Evolutionary conservation across 2,888 invertebrate species (phyloP).

Genomic region (Crematogaster levior): DNA sequence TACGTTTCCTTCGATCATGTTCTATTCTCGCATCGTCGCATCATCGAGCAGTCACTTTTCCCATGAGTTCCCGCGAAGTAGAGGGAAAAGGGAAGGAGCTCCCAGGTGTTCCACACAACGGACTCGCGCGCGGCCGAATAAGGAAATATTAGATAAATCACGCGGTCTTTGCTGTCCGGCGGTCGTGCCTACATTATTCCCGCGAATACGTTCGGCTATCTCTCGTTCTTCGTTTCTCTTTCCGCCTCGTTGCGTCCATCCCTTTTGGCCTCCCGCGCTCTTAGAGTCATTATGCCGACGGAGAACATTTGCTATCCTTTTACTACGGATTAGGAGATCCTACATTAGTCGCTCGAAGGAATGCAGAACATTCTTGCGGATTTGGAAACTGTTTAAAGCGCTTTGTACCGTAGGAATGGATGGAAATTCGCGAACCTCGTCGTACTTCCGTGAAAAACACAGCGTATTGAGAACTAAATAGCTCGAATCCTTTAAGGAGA

Average conservation of each 20-base stretch:
- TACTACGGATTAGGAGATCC: slow-evolving; percentile 56
- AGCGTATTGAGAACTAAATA: neutral
- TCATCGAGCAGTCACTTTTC: slow-evolving; percentile 76
- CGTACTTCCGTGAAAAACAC: neutral
- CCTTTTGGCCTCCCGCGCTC: slow-evolving; percentile 47
- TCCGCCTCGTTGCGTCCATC: slow-evolving; percentile 61
- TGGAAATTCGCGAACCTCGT: neutral
- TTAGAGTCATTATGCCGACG: slow-evolving; percentile 43
- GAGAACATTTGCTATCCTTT: slow-evolving; percentile 59
- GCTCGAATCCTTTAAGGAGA: neutral
- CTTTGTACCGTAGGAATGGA: slow-evolving; percentile 45
- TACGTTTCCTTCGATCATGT: slow-evolving; percentile 49
- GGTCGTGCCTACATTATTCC: slow-evolving; percentile 75
- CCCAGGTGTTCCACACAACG: slow-evolving; percentile 77
- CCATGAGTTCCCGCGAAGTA: slow-evolving; percentile 62
- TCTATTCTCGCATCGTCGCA: slow-evolving; percentile 74
- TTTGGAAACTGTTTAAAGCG: slow-evolving; percentile 54
- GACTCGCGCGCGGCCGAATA: slow-evolving; percentile 76
- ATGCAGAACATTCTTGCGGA: slow-evolving; percentile 56
- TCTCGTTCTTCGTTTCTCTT: slow-evolving; percentile 41
- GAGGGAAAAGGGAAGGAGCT: slow-evolving; percentile 61
- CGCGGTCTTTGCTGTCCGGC: slow-evolving; percentile 66
- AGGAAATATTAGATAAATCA: slow-evolving; percentile 83
- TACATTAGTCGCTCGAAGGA: slow-evolving; percentile 46
- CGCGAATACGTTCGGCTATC: slow-evolving; percentile 58